Evolutionary conservation across 2,797 vertebrate genomes (phyloP), one percentile per base, ranked within the genome.

Genomic region (Vespertilio murinus): DNA sequence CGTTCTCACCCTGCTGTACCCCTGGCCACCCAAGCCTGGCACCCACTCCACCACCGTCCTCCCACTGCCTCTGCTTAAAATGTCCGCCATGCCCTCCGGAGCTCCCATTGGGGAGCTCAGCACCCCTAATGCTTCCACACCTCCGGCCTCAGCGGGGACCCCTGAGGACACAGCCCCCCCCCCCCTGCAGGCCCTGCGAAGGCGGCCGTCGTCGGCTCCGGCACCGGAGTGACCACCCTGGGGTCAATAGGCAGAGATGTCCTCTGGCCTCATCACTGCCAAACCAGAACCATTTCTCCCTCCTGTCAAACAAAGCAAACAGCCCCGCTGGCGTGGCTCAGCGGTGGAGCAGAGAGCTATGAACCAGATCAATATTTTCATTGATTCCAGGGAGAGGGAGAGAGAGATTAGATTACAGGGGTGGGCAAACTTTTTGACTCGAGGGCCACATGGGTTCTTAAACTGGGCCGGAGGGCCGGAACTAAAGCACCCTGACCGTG

Each of bases 161-260:
- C 67, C 52, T 42, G 49, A 78, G 17, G 59, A 77, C 61, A 90
- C 81, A 74, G 70, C 4, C 81, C 86, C 64, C 77, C 4, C 81
- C 86, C 64, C 77, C 69, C 74, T 77, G n/a, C 18, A 90, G 35
- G 28, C 22, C 49, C 52, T 91, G 61, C 54, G 90, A 95, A 67
- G 40, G 42, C 45, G 22, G 70, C 35, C 42, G 13, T 9, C n/a
- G 59, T 64, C 88, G n/a, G 73, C 47, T 67, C 54, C 81, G 25
- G n/a, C 8, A 80, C 40, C 64, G 5, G 13, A 52, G 23, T 5
- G 10, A 45, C 35, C 38, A 82, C 47, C 33, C 59, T 67, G 45
- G 47, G 25, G 23, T 17, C 30, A 73, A 30, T 16, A 88, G 59
- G 49, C 38, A 89, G 12, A 54, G 23, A 11, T 74, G 20, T 25